phyloP scores from a whole-genome alignment of 2,113 vertebrate genomes.

The Acinonyx jubatus region DNA sequence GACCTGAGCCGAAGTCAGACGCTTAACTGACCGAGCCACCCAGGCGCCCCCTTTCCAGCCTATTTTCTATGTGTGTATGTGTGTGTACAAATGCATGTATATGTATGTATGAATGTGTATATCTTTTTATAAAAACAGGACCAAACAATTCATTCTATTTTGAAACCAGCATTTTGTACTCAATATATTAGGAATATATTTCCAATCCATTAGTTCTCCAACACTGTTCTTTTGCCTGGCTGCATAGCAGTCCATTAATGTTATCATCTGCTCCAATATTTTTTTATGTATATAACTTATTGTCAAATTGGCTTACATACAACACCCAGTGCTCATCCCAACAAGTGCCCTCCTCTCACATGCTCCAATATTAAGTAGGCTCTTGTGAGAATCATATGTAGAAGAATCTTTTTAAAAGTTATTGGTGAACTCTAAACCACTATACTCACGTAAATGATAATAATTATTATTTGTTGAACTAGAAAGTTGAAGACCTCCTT shows the following conservation, averaged over 20 bases:
- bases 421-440: background rate
- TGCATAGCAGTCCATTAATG: background rate
- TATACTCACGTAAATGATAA: constrained; percentile 9
- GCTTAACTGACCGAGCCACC: no score
- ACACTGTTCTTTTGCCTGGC: background rate
- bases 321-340: no score
- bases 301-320: no score
- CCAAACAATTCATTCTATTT: background rate
- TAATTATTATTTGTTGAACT: constrained; percentile 17
- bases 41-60: background rate
- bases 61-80: background rate
- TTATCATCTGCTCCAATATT: background rate
- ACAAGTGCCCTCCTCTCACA: background rate
- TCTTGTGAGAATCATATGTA: background rate
- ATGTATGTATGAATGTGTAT: background rate
- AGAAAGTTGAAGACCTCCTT: constrained; percentile 1
- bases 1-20: no score
- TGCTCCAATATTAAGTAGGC: background rate
- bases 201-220: background rate
- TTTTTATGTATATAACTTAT: no score
- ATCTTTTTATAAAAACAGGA: background rate
- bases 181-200: background rate
- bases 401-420: background rate
- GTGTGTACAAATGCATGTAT: background rate
- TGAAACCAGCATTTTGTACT: constrained; percentile 11